These are phyloP conservation scores for Micromesistius poutassou DNA, from an alignment of 2,797 vertebrate genomes.

Conservation along the genomic window DNA sequence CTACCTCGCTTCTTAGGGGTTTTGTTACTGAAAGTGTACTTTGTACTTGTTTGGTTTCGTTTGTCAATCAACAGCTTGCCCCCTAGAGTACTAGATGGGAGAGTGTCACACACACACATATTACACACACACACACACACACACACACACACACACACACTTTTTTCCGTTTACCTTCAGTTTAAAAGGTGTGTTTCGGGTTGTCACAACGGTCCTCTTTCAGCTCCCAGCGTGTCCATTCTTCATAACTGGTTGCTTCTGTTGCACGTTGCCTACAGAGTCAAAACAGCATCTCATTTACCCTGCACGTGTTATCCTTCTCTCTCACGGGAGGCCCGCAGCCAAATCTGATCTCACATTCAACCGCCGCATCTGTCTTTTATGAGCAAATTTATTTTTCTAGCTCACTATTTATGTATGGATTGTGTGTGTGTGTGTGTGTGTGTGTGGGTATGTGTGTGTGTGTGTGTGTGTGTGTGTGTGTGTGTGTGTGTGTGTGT, in stretches of 20 bases:
- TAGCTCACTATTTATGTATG: slow-evolving; percentile 50
- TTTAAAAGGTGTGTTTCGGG: slow-evolving; percentile 45
- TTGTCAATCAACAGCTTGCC: slow-evolving; percentile 6
- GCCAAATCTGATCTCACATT: slow-evolving; percentile 50
- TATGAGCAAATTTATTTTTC: slow-evolving; percentile 60
- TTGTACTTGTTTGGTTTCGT: background rate
- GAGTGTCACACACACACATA: no score
- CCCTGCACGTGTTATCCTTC: slow-evolving; percentile 49
- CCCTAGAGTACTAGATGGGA: background rate
- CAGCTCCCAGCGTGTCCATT: slow-evolving; percentile 40
- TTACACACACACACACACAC: no score
- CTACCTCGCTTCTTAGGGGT: background rate
- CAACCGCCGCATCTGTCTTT: slow-evolving; percentile 60
- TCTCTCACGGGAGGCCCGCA: slow-evolving; percentile 45
- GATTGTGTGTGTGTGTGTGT: slow-evolving; percentile 17
- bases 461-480: slow-evolving; percentile 25
- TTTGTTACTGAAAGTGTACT: slow-evolving; percentile 3
- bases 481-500: slow-evolving; percentile 13
- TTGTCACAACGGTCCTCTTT: slow-evolving; percentile 37
- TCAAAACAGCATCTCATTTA: slow-evolving; percentile 51
- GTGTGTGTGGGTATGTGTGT: slow-evolving; percentile 6
- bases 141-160: no score
- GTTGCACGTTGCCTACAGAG: slow-evolving; percentile 42
- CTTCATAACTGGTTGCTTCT: slow-evolving; percentile 50
- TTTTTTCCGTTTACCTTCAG: slow-evolving; percentile 22